A percentile compares a stretch with the other conserved stretches of the same genome.
phyloP scores from a whole-genome alignment of 2,797 vertebrate genomes.

The Pampus argenteus region DNA sequence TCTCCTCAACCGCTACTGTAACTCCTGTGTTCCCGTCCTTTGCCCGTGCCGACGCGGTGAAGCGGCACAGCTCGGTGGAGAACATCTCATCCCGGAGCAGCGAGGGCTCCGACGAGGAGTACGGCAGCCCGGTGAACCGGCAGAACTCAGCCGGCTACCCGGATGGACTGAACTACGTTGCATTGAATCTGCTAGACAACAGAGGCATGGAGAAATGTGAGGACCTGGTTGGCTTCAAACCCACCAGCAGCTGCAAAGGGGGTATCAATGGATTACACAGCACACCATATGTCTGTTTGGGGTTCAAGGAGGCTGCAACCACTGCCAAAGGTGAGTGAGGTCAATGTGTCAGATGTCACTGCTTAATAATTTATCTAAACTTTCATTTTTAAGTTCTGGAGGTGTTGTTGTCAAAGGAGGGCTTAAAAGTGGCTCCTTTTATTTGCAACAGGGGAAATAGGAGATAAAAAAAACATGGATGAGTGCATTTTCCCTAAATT shows the following conservation, averaged over 20 bases:
- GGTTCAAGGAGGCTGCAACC: constrained; percentile 82
- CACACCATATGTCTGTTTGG: constrained; percentile 79
- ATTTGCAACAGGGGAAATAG: background rate
- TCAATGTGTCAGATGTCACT: constrained; percentile 9
- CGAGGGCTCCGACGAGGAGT: constrained; percentile 81
- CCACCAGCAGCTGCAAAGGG: constrained; percentile 81
- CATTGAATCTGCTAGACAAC: constrained; percentile 89
- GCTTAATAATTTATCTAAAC: background rate
- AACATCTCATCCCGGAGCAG: constrained; percentile 89
- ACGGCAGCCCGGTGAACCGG: constrained; percentile 83
- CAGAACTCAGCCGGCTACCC: constrained; percentile 87
- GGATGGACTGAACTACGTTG: constrained; percentile 92
- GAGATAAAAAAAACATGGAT: constrained; percentile 2
- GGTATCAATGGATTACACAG: constrained; percentile 80
- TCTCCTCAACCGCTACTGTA: constrained; percentile 88
- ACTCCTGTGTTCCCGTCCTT: constrained; percentile 88
- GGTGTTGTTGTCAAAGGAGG: background rate
- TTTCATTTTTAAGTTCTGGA: background rate
- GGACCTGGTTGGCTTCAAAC: constrained; percentile 76
- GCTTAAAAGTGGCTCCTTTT: background rate
- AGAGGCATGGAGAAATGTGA: constrained; percentile 72
- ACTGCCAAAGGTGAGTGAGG: constrained; percentile 81
- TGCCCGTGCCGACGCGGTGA: constrained; percentile 76
- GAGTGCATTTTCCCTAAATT: constrained; percentile 43
- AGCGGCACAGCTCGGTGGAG: constrained; percentile 89